These are phyloP conservation scores for Cavia aperea DNA, from an alignment of 2,113 vertebrate genomes.

Conservation along the genomic window DNA sequence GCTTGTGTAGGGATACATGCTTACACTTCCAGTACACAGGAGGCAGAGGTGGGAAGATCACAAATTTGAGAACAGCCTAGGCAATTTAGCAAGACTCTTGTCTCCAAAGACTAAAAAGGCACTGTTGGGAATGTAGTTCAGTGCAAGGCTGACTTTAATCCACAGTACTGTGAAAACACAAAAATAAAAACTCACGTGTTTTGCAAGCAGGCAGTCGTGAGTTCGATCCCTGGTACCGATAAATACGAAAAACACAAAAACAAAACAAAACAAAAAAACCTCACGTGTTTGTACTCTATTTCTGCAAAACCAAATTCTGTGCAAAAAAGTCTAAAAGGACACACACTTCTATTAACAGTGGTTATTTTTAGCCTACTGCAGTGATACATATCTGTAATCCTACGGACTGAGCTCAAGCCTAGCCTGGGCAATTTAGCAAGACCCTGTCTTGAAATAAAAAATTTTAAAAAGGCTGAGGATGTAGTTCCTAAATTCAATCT, in stretches of 20 bases:
- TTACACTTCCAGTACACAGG: background rate
- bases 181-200: background rate
- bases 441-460: background rate
- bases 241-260: too few species aligned
- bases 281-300: background rate
- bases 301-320: conserved; percentile 25
- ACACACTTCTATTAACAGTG: background rate
- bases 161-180: background rate
- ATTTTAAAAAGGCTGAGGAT: background rate
- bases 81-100: background rate
- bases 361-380: background rate
- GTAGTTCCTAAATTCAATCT: background rate
- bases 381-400: background rate
- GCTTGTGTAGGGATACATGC: background rate
- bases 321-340: background rate
- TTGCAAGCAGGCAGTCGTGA: too few species aligned
- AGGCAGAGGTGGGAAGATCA: background rate
- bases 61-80: background rate
- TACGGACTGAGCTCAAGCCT: background rate
- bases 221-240: too few species aligned
- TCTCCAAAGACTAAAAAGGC: background rate
- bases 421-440: background rate
- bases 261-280: background rate
- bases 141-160: background rate
- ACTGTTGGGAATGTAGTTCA: background rate